Evolutionary conservation across 2,888 invertebrate genomes (phyloP), one percentile per base, ranked within the genome.

Genomic region (Pantelozetes paolii): DNA sequence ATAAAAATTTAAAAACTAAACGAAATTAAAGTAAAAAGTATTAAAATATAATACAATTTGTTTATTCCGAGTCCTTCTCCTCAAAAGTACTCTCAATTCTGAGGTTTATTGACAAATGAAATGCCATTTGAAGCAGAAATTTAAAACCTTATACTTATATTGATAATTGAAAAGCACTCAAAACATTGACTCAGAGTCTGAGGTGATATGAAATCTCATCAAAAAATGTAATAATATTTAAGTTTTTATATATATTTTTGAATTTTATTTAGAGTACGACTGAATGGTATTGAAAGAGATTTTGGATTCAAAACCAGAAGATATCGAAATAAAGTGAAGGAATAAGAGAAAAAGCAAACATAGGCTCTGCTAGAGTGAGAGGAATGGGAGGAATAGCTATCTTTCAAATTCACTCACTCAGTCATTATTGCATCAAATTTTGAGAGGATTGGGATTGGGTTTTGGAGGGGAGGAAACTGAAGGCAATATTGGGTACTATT

Each of bases 191-290:
- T 57, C 28, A 28, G 15, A 57, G 6, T 57, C 28, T 8, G 15
- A 57, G 57, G 57, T 57, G 57, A 57, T 57, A 57, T 57, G 57
- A 57, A 57, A 57, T 57, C 57, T 57, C 57, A 57, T 57, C 23
- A 5, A 45, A 11, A 57, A 57, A 26, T 26, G 57, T 18, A 57
- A 57, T 57, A 57, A 57, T 57, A 57, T 57, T 57, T 23, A 11
- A 45, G 13, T 6, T 45, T 45, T 36, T 36, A 36, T 50, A 6
- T 50, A 50, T 5, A 50, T 9, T 18, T n/a, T n/a, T n/a, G n/a
- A n/a, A n/a, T n/a, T n/a, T 3, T 50, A 50, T 50, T 6, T 18
- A 57, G 23, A 23, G 23, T 28, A 57, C 23, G 57, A 20, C 28
- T 57, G 26, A 57, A 5, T 57, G 57, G 15, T 26, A 23, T 26